A percentile compares a stretch with the other conserved stretches of the same genome.
phyloP scores from a whole-genome alignment of 37 sponge, comb jelly and placozoan genomes.

The Cladorhizidae sp. region DNA sequence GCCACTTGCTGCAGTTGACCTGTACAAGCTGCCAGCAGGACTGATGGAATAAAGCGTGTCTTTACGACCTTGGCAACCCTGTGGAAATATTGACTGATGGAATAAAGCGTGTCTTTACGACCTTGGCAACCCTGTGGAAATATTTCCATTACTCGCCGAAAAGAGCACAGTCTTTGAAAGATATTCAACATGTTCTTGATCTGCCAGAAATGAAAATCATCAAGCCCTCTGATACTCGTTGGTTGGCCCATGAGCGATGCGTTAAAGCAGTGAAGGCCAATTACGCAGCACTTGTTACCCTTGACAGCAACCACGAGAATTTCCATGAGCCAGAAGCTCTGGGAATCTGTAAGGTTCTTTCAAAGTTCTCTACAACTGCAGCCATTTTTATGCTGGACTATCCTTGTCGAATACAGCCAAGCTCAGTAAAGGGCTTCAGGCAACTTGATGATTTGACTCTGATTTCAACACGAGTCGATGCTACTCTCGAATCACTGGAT shows the following conservation, averaged over 20 bases:
- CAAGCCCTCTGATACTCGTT: conserved; percentile 65
- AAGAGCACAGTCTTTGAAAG: conserved; percentile 53
- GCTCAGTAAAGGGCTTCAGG: conserved; percentile 58
- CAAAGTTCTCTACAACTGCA: conserved; percentile 51
- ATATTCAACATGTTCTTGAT: conserved; percentile 45
- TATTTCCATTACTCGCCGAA: conserved; percentile 61
- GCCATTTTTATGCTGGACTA: conserved; percentile 71
- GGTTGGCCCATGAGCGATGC: conserved; percentile 65
- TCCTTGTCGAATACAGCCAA: conserved; percentile 47
- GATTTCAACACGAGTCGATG: conserved; percentile 58
- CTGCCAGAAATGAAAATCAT: conserved; percentile 63
- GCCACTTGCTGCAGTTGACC: not conserved
- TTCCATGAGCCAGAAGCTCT: conserved; percentile 73
- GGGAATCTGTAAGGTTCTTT: conserved; percentile 57
- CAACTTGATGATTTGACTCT: conserved; percentile 69
- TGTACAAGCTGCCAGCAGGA: conserved; percentile 61
- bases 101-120: conserved; percentile 54
- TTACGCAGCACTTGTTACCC: conserved; percentile 48
- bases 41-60: conserved; percentile 55
- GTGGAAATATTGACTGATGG: conserved; percentile 57
- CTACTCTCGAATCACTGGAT: conserved; percentile 71
- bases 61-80: conserved; percentile 45
- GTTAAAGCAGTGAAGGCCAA: conserved; percentile 64
- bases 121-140: conserved; percentile 45
- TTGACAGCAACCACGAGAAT: conserved; percentile 47